These are phyloP conservation scores for Drosophila mercatorum DNA, from an alignment of 2,888 invertebrate genomes.

Conservation along the genomic window DNA sequence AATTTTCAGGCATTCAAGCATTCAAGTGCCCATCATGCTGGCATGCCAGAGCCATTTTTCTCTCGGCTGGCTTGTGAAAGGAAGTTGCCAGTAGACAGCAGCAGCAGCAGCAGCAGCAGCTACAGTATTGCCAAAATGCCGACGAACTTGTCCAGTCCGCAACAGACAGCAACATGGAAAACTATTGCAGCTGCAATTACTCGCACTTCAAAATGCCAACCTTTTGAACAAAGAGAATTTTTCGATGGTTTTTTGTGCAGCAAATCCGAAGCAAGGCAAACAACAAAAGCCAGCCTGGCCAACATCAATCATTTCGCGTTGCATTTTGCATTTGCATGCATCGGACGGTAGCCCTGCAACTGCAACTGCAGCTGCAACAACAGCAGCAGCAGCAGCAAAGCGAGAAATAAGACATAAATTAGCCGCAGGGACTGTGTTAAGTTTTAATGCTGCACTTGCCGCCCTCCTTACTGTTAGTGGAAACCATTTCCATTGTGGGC, in stretches of 20 bases:
- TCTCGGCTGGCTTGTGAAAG: constrained; percentile 69
- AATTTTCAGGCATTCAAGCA: constrained; percentile 69
- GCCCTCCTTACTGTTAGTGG: constrained; percentile 17
- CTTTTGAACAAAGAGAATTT: constrained; percentile 76
- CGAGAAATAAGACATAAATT: constrained; percentile 66
- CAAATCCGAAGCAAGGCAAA: constrained; percentile 29
- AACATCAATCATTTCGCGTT: constrained; percentile 76
- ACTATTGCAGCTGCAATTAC: constrained; percentile 80
- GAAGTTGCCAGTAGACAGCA: constrained; percentile 52
- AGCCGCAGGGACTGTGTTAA: constrained; percentile 64
- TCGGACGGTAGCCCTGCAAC: constrained; percentile 47
- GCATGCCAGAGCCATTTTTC: constrained; percentile 70
- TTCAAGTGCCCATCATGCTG: constrained; percentile 72
- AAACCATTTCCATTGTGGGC: constrained; percentile 16
- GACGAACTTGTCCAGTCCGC: constrained; percentile 55
- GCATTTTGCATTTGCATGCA: constrained; percentile 63
- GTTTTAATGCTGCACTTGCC: constrained; percentile 62
- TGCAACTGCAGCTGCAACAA: constrained; percentile 9
- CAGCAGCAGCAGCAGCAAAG: constrained; percentile 8
- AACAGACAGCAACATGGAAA: constrained; percentile 67
- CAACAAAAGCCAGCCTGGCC: constrained; percentile 61
- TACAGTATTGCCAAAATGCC: constrained; percentile 67
- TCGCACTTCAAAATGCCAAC: constrained; percentile 79
- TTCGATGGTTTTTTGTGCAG: constrained; percentile 52
- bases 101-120: constrained; percentile 23